Percentiles rank a stretch among this genome's conserved stretches.
Evolutionary conservation across 1,140 invertebrate species (phyloP).

Genomic region (Bombyx mandarina): DNA sequence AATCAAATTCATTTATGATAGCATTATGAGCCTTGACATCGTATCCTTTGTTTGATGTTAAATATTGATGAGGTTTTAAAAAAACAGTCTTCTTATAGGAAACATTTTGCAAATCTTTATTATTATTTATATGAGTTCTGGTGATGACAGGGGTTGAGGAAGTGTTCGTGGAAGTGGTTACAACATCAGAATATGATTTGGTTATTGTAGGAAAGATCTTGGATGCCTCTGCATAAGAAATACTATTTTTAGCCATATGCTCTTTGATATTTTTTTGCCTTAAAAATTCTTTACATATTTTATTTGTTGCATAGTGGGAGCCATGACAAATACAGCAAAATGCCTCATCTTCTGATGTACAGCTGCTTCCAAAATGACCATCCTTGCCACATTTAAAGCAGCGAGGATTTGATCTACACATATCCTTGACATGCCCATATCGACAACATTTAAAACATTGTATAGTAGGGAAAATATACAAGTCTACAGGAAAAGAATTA

Average conservation of each 20-base stretch:
- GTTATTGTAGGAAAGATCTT: background rate
- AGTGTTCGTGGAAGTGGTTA: background rate
- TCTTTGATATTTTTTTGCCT: background rate
- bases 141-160: background rate
- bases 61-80: background rate
- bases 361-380: background rate
- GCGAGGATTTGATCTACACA: constrained; percentile 7
- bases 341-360: background rate
- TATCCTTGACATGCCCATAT: constrained; percentile 7
- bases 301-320: background rate
- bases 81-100: background rate
- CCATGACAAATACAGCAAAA: constrained; percentile 1
- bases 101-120: background rate
- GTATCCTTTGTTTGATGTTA: background rate
- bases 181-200: background rate
- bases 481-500: constrained; percentile 1
- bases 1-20: background rate
- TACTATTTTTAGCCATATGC: background rate
- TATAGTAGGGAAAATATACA: constrained; percentile 5
- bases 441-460: constrained; percentile 10
- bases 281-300: background rate
- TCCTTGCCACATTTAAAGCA: constrained; percentile 6
- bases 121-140: background rate
- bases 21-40: background rate
- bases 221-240: background rate